A percentile compares a stretch with the other conserved stretches of the same genome.
phyloP scores from a whole-genome alignment of 2,888 invertebrate genomes.

The Corythucha ciliata region DNA sequence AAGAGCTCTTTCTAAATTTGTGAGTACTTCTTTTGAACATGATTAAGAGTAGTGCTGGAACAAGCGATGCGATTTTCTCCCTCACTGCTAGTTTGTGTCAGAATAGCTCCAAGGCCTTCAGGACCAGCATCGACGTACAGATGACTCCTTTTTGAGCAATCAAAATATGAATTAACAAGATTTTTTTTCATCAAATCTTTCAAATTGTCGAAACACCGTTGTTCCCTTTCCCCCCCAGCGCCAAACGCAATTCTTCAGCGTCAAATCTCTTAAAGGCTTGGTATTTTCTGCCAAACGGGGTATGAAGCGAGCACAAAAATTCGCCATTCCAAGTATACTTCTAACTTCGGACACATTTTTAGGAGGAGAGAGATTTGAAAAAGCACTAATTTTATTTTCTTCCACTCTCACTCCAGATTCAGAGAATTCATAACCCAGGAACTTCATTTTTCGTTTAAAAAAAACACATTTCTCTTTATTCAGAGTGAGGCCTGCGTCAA shows the following conservation, averaged over 20 bases:
- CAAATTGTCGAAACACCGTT: not conserved
- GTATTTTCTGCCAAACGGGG: not conserved
- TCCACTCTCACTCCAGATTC: not conserved
- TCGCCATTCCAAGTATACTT: conserved; percentile 10
- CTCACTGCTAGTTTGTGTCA: not conserved
- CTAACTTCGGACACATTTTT: conserved; percentile 20
- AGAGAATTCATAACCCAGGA: conserved; percentile 37
- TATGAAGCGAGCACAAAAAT: not conserved
- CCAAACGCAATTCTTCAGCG: not conserved
- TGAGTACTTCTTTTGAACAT: no score
- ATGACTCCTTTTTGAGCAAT: not conserved
- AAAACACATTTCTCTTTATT: not conserved
- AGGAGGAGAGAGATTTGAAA: conserved; percentile 19
- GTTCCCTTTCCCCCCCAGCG: not conserved
- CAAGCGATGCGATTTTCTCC: no score
- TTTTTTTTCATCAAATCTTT: not conserved
- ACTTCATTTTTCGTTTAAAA: conserved; percentile 9
- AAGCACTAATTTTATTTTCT: conserved; percentile 27
- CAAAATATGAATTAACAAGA: not conserved
- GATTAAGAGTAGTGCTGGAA: no score
- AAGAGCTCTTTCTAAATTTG: no score
- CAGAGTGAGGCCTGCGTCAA: conserved; percentile 22
- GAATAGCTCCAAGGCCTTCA: not conserved
- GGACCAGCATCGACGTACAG: conserved; percentile 8
- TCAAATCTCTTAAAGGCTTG: not conserved